Conservation (phyloP, 2,888 invertebrate genomes). For the Apoda limacodes region DNA sequence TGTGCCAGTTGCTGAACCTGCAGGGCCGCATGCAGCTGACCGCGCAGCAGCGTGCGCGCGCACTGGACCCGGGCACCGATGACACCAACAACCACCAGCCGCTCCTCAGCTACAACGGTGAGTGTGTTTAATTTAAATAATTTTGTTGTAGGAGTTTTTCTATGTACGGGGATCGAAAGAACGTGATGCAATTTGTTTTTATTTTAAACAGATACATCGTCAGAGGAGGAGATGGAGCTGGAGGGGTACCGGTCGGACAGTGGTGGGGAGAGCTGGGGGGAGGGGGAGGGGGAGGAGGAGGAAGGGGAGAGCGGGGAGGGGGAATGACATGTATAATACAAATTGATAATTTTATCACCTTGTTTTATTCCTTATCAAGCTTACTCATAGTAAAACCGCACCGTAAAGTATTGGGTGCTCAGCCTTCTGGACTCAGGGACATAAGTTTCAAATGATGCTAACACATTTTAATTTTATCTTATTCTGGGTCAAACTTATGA, state of each 20-base stretch:
- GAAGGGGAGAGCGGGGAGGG: conserved; percentile 19
- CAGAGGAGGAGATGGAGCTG: conserved; percentile 47
- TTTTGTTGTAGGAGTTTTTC: background rate
- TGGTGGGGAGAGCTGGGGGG: conserved; percentile 34
- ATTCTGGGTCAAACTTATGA: no score
- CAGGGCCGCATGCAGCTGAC: conserved; percentile 47
- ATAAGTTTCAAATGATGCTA: no score
- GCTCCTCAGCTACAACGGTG: conserved; percentile 47
- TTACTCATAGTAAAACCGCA: no score
- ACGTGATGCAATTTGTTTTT: background rate
- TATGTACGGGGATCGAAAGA: background rate
- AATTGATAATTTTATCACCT: no score
- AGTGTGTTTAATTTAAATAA: conserved; percentile 6
- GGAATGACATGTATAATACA: no score
- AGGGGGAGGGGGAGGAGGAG: conserved; percentile 18
- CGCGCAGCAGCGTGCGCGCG: conserved; percentile 29
- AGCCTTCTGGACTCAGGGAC: no score
- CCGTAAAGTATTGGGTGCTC: no score
- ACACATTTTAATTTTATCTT: no score
- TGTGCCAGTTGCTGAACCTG: conserved; percentile 52
- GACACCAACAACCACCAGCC: conserved; percentile 28
- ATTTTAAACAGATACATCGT: conserved; percentile 42
- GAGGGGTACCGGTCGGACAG: conserved; percentile 40
- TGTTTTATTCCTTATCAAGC: background rate
- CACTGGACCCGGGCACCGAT: conserved; percentile 14